Evolutionary conservation across 2,888 invertebrate genomes (phyloP).

Genomic region (Zygaena filipendulae): DNA sequence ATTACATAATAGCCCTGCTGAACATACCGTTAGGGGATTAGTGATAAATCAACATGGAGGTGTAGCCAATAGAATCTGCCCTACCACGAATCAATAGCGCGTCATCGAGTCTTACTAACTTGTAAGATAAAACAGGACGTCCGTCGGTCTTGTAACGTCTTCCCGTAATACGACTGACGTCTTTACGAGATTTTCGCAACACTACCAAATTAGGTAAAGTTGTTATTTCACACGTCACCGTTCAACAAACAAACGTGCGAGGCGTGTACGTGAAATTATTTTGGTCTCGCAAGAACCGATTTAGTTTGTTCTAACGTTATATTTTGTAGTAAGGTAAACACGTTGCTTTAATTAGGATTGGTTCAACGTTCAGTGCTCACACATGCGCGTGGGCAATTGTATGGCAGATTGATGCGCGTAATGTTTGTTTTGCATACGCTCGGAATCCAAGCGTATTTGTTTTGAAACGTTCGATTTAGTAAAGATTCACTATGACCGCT

Average conservation of each 20-base stretch:
- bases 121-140: no score
- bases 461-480: constrained; percentile 45
- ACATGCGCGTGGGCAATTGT: constrained; percentile 42
- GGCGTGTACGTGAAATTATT: constrained; percentile 46
- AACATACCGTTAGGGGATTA: no score
- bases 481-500: constrained; percentile 52
- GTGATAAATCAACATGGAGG: no score
- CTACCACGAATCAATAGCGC: no score
- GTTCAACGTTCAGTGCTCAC: constrained; percentile 34
- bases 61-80: no score
- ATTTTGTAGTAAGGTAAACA: constrained; percentile 53
- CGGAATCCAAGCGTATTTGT: constrained; percentile 45
- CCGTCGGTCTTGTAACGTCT: no score
- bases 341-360: constrained; percentile 46
- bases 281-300: constrained; percentile 39
- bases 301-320: constrained; percentile 45
- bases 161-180: no score
- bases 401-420: constrained; percentile 41
- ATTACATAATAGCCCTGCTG: no score
- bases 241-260: constrained; percentile 6
- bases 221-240: constrained; percentile 21
- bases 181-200: no score
- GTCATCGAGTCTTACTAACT: no score
- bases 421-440: constrained; percentile 35
- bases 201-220: constrained; percentile 30